Evolutionary conservation across 2,113 vertebrate genomes (phyloP), one percentile per base, ranked within the genome.

Genomic region (Chiloscyllium plagiosum): DNA sequence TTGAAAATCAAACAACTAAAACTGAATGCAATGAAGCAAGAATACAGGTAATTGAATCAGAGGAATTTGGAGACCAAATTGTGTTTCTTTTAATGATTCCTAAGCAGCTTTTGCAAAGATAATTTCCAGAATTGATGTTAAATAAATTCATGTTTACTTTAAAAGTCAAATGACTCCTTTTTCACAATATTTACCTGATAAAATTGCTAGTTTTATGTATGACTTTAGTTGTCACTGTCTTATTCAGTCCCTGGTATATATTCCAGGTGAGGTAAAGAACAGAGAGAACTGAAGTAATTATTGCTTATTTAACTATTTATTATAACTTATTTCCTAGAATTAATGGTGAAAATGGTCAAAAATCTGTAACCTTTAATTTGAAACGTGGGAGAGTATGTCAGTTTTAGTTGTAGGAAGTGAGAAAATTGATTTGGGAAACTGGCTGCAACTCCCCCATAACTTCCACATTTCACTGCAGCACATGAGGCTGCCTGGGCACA

Each of bases 161-260:
- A n/a, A 94, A 70, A 94, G 65, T 70, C 42, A 69, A 94, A 70
- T 94, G 89, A n/a, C 17, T 33, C 56, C 56, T 92, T 92, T n/a
- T 33, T 2, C 89, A 89, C 56, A n/a, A 92, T n/a, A 0, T 37
- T 92, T 66, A 37, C 52, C 52, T 90, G 52, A 61, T 90, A 61
- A 61, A 12, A 26, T 61, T 90, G 87, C 50, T 50, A 20, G 1
- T 86, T 50, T 86, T 86, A 86, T 6, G 4, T 24, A 89, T 50
- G 12, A 61, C 52, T 89, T 89, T 89, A 33, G 2, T 89, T 50
- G 52, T 12, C 50, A 33, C 56, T 89, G 26, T 33, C 52, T 61
- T 52, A 89, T 61, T 56, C 52, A 61, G 86, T 56, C 56, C 52
- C 2, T 61, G 86, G 86, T 56, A 15, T 12, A 52, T 89, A 61